A percentile compares a stretch with the other conserved stretches of the same genome.
Evolutionary conservation across 1,140 invertebrate genomes (phyloP).

Genomic region (Trichomalopsis sarcophagae): DNA sequence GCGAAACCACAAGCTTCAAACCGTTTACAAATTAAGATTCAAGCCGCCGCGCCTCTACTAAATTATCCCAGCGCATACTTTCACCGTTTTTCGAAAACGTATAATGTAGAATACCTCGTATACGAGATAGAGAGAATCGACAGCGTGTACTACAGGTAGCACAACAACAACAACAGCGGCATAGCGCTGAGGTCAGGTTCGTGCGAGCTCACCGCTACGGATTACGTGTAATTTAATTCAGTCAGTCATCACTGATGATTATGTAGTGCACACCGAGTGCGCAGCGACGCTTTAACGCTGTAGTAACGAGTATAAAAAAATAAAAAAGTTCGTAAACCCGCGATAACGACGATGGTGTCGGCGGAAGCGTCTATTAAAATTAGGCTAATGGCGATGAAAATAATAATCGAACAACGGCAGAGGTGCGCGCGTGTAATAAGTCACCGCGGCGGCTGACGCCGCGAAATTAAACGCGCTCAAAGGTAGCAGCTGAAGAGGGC

Average conservation of each 20-base stretch:
- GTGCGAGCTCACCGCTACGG: slow-evolving; percentile 43
- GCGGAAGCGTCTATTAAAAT: background rate
- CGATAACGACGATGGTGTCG: background rate
- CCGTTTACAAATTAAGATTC: slow-evolving; percentile 21
- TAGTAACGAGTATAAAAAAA: background rate
- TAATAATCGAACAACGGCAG: background rate
- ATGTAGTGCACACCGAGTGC: slow-evolving; percentile 55
- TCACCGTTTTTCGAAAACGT: background rate
- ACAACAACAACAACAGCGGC: background rate
- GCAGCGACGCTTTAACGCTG: background rate
- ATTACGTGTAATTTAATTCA: slow-evolving; percentile 73
- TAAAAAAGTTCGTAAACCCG: background rate
- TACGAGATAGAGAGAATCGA: background rate
- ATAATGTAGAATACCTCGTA: background rate
- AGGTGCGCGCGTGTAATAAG: background rate
- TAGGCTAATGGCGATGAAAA: background rate
- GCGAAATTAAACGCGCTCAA: background rate
- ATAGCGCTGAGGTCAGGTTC: slow-evolving; percentile 58
- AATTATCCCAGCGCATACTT: background rate
- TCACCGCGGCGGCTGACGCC: background rate
- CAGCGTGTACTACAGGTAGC: background rate
- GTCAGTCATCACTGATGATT: slow-evolving; percentile 68
- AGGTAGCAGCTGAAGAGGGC: background rate
- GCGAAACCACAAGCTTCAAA: background rate
- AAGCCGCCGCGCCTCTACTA: background rate